Percentiles rank a stretch among this genome's conserved stretches.
phyloP scores from a whole-genome alignment of 1,140 invertebrate genomes.

The Marisa cornuarietis region DNA sequence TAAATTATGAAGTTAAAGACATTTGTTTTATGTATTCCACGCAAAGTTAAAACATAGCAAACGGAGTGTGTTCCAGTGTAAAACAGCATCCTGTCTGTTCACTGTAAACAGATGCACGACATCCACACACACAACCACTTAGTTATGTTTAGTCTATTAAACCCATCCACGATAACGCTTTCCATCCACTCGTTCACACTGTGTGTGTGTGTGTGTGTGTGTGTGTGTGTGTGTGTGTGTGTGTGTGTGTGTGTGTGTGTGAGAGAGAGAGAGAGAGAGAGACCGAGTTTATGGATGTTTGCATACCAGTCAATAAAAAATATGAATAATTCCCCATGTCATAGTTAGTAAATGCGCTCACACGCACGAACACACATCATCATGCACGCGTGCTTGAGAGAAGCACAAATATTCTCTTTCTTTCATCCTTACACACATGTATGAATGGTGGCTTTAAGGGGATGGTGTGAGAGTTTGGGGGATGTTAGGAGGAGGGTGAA shows the following conservation, averaged over 20 bases:
- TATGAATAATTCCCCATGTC: neutral
- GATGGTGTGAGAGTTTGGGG: no score
- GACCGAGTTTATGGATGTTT: neutral
- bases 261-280: neutral
- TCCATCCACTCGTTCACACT: constrained; percentile 3
- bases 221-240: neutral
- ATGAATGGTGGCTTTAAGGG: no score
- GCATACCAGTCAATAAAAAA: neutral
- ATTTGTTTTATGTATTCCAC: no score
- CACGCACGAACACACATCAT: neutral
- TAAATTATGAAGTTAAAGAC: no score
- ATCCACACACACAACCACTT: no score
- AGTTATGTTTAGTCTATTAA: no score
- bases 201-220: neutral
- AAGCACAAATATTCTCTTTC: neutral
- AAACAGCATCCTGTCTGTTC: no score
- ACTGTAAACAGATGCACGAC: no score
- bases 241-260: constrained; percentile 1
- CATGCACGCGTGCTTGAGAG: neutral
- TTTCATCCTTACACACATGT: neutral
- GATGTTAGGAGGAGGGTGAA: no score
- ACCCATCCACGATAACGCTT: neutral
- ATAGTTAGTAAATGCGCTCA: neutral
- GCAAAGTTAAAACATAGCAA: no score
- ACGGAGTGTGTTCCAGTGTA: no score